A percentile compares a stretch with the other conserved stretches of the same genome.
These are phyloP conservation scores for Oegoconia quadripuncta DNA, from an alignment of 2,888 invertebrate genomes.

Conservation along the genomic window DNA sequence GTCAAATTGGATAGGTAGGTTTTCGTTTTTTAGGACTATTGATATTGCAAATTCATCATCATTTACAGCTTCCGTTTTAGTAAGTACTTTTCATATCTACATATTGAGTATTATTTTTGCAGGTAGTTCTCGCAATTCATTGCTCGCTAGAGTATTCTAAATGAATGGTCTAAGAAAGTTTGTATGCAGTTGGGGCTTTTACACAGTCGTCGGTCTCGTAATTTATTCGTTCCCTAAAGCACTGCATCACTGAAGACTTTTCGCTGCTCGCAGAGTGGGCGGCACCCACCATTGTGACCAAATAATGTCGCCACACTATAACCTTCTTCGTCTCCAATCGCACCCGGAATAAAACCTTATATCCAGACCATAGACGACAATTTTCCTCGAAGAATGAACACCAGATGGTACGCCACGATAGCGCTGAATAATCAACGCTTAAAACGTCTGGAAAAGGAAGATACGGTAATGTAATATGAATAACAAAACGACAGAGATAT, in stretches of 20 bases:
- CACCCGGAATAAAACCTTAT: slow-evolving; percentile 54
- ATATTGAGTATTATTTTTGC: no score
- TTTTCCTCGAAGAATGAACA: slow-evolving; percentile 32
- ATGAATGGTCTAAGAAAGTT: slow-evolving; percentile 51
- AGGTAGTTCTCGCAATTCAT: background rate
- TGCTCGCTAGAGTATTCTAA: background rate
- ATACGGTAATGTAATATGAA: slow-evolving; percentile 78
- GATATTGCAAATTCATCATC: background rate
- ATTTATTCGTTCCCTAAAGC: slow-evolving; percentile 76
- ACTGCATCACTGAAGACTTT: slow-evolving; percentile 72
- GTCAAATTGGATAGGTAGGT: slow-evolving; percentile 2
- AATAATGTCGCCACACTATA: slow-evolving; percentile 74
- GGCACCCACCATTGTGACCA: slow-evolving; percentile 77
- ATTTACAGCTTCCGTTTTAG: background rate
- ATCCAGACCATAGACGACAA: slow-evolving; percentile 32
- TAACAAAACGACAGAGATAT: slow-evolving; percentile 76
- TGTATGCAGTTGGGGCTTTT: slow-evolving; percentile 52
- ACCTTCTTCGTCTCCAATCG: slow-evolving; percentile 41
- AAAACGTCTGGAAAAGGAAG: slow-evolving; percentile 78
- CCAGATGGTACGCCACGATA: slow-evolving; percentile 72
- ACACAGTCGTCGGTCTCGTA: slow-evolving; percentile 54
- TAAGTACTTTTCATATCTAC: no score
- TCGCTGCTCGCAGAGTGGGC: slow-evolving; percentile 67
- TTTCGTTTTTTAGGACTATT: background rate
- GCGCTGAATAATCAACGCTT: slow-evolving; percentile 78